A percentile compares a stretch with the other conserved stretches of the same genome.
phyloP scores from a whole-genome alignment of 2,888 invertebrate species.

The Lasioglossum leucozonium region DNA sequence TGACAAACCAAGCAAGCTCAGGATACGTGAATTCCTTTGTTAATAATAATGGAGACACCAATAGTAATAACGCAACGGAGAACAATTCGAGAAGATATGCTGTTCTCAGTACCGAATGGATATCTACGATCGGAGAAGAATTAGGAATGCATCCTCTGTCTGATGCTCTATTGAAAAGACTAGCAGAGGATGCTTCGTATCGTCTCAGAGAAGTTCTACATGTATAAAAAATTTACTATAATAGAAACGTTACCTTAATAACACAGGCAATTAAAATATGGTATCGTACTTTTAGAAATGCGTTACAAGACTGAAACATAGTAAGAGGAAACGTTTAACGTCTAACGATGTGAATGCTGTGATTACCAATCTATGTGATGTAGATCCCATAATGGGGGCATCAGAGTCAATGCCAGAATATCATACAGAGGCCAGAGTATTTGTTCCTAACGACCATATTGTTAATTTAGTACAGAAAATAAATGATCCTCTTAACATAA shows the following conservation, averaged over 20 bases:
- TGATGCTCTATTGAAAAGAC: slow-evolving; percentile 78
- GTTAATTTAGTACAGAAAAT: slow-evolving; percentile 77
- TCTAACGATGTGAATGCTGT: slow-evolving; percentile 81
- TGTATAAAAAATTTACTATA: slow-evolving; percentile 65
- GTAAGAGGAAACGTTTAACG: slow-evolving; percentile 79
- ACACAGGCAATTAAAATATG: background rate
- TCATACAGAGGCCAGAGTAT: slow-evolving; percentile 81
- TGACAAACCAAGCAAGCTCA: slow-evolving; percentile 74
- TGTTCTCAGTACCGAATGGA: slow-evolving; percentile 82
- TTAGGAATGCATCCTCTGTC: slow-evolving; percentile 81
- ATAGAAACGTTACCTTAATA: background rate
- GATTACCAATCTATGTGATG: slow-evolving; percentile 81
- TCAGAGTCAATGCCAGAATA: slow-evolving; percentile 80
- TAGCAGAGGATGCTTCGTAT: slow-evolving; percentile 83
- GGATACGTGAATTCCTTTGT: slow-evolving; percentile 79
- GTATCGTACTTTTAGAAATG: slow-evolving; percentile 78
- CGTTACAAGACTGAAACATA: slow-evolving; percentile 81
- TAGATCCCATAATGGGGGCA: slow-evolving; percentile 81
- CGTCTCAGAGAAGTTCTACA: slow-evolving; percentile 82
- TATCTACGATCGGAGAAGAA: slow-evolving; percentile 82
- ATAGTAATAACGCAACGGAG: slow-evolving; percentile 75
- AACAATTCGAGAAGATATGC: slow-evolving; percentile 80
- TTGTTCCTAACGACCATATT: slow-evolving; percentile 80
- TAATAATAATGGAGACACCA: slow-evolving; percentile 80
- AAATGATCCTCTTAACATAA: slow-evolving; percentile 76